Conservation (phyloP, 2,797 vertebrate genomes). For the Apogon hyalosoma region DNA sequence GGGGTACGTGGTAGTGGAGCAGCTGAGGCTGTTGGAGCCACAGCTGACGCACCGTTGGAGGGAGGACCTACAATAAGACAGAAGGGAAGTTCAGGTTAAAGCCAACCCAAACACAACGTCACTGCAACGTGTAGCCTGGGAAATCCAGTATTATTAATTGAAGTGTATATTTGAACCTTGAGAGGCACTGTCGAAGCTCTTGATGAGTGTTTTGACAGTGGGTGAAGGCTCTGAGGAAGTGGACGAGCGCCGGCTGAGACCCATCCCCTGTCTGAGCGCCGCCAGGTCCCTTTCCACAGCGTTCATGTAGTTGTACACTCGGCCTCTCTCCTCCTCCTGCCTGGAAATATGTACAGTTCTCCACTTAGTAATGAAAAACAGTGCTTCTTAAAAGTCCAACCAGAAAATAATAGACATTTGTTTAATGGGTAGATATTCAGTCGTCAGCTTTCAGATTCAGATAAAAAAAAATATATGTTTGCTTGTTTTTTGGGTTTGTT, state of each 20-base stretch:
- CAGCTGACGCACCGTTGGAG: constrained; percentile 64
- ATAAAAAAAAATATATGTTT: too few species aligned
- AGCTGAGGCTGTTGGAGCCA: constrained; percentile 78
- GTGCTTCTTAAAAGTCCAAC: background rate
- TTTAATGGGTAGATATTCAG: too few species aligned
- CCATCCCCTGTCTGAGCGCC: constrained; percentile 94
- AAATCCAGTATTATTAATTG: background rate
- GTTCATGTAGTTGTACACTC: constrained; percentile 98
- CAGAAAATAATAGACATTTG: background rate
- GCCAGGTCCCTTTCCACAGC: constrained; percentile 95
- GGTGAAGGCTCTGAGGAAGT: constrained; percentile 95
- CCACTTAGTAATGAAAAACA: background rate
- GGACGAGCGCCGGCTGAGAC: constrained; percentile 92
- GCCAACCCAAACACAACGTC: background rate
- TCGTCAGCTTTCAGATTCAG: too few species aligned
- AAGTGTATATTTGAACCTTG: constrained; percentile 61
- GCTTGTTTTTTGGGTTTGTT: too few species aligned
- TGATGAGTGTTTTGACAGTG: constrained; percentile 97
- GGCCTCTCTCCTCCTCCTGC: constrained; percentile 95
- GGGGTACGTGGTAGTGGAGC: constrained; percentile 91
- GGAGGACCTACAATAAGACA: constrained; percentile 66
- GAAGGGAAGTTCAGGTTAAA: constrained; percentile 6
- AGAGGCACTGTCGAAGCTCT: constrained; percentile 95
- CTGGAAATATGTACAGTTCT: constrained; percentile 69
- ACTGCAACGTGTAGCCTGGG: background rate